phyloP scores from a whole-genome alignment of 2,797 vertebrate species.

The Mycteria americana region DNA sequence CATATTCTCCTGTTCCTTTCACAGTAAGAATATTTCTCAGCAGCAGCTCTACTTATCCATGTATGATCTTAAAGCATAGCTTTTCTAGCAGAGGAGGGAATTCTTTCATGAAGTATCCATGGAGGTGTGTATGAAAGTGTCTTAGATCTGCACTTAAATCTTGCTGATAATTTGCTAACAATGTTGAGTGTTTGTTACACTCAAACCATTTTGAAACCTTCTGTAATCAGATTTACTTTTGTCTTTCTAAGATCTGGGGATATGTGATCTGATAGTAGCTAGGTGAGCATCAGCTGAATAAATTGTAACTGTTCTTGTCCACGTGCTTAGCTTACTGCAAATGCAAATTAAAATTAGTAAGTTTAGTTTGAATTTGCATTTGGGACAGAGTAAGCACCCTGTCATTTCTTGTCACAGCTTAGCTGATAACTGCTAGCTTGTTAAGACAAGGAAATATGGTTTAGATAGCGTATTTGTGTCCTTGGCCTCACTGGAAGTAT shows the following conservation, averaged over 20 bases:
- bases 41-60: not conserved
- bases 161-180: not conserved
- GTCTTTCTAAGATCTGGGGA: not conserved
- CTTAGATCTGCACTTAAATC: not conserved
- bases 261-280: not conserved
- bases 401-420: not conserved
- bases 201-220: not conserved
- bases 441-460: not conserved
- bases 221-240: not conserved
- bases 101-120: not conserved
- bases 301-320: not conserved
- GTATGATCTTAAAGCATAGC: not conserved
- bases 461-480: not conserved
- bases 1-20: not conserved
- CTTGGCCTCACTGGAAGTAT: not conserved
- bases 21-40: not conserved
- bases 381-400: not conserved
- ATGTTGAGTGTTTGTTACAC: not conserved
- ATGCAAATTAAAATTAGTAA: not conserved
- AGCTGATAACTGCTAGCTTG: not conserved
- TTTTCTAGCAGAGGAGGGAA: not conserved
- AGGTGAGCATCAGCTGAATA: not conserved
- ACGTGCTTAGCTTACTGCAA: not conserved
- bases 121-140: not conserved
- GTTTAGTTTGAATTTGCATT: not conserved